Evolutionary conservation across 2,888 invertebrate species (phyloP), one percentile per base, ranked within the genome.

Genomic region (Ganaspis brasiliensis): DNA sequence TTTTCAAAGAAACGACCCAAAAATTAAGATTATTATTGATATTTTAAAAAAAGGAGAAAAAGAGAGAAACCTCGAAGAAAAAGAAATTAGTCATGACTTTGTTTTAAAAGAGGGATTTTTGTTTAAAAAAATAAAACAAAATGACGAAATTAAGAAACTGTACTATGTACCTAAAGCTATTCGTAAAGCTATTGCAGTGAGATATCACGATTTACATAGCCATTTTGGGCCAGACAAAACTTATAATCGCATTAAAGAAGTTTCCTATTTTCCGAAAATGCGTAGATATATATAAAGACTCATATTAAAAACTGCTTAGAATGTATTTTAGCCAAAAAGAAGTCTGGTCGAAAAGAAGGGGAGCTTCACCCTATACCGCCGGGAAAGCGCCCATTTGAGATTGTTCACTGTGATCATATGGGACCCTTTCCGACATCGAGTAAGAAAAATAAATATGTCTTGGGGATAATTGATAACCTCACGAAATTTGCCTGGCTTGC

Each of bases 401-500:
- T 81, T 9, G 67, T 85, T 0, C 73, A 85, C 55, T 24, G 82
- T 1, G 84, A 84, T 52, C 81, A 84, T 40, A 45, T 82, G 0
- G 82, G 82, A 49, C 81, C 85, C 3, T 81, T 83, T 26, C 40
- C 81, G 0, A 76, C 74, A 0, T 72, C 73, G 0, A 67, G 57
- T 0, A 45, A 73, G 14, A 40, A 76, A 14, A 83, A 84, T n/a
- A n/a, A n/a, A n/a, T n/a, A n/a, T n/a, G n/a, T n/a, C n/a, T n/a
- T n/a, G n/a, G n/a, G n/a, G n/a, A 55, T 84, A 0, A 77, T 85
- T 0, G 77, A 79, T 31, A 81, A 79, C 14, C 26, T 81, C 16
- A 77, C 73, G 16, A 77, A 79, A 57, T 77, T 78, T 57, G 31
- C 49, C n/a, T 55, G 78, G 59, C 52, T 86, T 9, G 63, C 79